These are phyloP conservation scores for Thysanoteuthis rhombus DNA, from an alignment of 2,888 invertebrate species.

Conservation along the genomic window DNA sequence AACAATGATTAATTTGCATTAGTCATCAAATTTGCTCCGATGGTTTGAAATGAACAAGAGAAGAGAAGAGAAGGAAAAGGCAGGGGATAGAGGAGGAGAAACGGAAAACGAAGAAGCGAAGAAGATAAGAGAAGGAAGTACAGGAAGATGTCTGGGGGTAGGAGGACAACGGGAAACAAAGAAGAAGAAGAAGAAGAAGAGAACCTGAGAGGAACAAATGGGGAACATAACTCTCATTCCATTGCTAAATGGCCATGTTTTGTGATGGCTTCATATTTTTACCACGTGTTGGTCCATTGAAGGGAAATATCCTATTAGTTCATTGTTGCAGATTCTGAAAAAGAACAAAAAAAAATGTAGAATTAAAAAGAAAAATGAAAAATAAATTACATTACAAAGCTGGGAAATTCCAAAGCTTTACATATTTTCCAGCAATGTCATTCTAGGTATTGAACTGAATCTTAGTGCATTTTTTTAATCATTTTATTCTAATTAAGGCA, in stretches of 20 bases:
- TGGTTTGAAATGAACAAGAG: neutral
- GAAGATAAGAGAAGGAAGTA: too few relatives aligned
- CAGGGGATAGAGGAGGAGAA: too few relatives aligned
- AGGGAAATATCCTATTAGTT: neutral
- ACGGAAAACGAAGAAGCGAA: too few relatives aligned
- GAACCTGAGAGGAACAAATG: neutral
- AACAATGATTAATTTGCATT: constrained; percentile 12
- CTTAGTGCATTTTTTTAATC: neutral
- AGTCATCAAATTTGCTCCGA: neutral
- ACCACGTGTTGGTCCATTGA: neutral
- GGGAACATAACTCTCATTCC: neutral
- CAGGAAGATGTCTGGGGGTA: neutral
- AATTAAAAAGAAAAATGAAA: neutral
- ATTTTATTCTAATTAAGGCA: too few relatives aligned
- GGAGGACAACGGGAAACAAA: neutral
- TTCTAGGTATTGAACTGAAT: neutral
- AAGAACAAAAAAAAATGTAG: neutral
- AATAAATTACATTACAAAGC: neutral
- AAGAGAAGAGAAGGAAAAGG: neutral
- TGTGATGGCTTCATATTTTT: neutral
- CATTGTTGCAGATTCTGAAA: neutral
- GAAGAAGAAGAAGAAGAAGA: neutral
- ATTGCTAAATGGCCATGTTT: neutral
- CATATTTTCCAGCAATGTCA: neutral
- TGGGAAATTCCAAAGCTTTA: neutral